These are phyloP conservation scores for Nymphalis polychloros DNA, from an alignment of 2,888 invertebrate genomes.

Conservation along the genomic window DNA sequence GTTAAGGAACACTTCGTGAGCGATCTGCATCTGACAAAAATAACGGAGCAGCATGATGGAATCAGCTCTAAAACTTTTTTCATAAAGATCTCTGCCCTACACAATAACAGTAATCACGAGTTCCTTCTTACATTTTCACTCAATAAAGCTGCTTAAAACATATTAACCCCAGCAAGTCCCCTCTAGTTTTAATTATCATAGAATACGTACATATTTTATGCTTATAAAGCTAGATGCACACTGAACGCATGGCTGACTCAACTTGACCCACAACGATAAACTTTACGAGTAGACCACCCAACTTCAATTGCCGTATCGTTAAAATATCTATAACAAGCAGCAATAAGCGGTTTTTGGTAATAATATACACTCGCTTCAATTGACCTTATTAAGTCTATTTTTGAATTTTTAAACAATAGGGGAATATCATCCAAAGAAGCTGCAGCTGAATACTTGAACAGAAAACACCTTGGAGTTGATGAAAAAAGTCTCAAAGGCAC, in stretches of 20 bases:
- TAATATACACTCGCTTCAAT: conserved; percentile 39
- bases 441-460: neutral
- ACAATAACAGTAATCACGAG: too few species aligned
- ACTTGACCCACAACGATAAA: conserved; percentile 40
- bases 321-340: conserved; percentile 45
- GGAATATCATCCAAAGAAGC: neutral
- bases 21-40: too few species aligned
- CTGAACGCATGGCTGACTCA: conserved; percentile 30
- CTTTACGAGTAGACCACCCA: conserved; percentile 48
- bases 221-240: conserved; percentile 28
- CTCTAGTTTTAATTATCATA: conserved; percentile 1
- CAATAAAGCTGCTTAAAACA: too few species aligned
- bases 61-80: too few species aligned
- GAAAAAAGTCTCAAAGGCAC: too few species aligned
- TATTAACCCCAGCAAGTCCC: neutral
- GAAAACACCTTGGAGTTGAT: too few species aligned
- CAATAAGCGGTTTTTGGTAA: conserved; percentile 45
- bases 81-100: too few species aligned
- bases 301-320: conserved; percentile 46
- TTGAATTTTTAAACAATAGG: conserved; percentile 11
- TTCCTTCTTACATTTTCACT: too few species aligned
- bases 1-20: too few species aligned
- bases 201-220: neutral
- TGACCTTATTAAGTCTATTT: conserved; percentile 38
- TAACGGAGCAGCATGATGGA: too few species aligned